Conservation (phyloP, 2,113 vertebrate species). For the Alethe diademata region DNA sequence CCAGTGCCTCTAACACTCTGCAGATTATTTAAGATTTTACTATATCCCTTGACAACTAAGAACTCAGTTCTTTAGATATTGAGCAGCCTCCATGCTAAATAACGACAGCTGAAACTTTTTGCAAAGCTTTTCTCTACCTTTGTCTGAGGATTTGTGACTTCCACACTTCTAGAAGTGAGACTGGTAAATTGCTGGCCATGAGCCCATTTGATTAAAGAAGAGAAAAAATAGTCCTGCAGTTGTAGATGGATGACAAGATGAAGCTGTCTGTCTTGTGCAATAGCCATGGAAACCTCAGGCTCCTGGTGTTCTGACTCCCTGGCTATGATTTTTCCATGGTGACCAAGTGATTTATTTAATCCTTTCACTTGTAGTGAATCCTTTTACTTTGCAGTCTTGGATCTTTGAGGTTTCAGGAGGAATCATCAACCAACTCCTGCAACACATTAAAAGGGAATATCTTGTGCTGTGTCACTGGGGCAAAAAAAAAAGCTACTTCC, state of each 20-base stretch:
- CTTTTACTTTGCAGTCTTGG: not conserved
- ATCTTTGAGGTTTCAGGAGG: not conserved
- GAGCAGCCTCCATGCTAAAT: not conserved
- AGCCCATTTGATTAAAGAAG: not conserved
- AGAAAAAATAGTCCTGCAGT: not conserved
- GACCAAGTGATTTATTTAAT: conserved; percentile 3
- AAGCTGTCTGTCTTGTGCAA: not conserved
- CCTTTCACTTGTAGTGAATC: not conserved
- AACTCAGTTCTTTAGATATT: not conserved
- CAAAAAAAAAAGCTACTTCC: not conserved
- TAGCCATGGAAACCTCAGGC: not conserved
- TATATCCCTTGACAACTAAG: not conserved
- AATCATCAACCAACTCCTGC: not conserved
- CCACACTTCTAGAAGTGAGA: not conserved
- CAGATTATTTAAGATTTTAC: not conserved
- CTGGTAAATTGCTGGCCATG: not conserved
- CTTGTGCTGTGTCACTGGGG: not conserved
- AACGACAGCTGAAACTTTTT: not conserved
- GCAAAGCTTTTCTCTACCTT: conserved; percentile 1
- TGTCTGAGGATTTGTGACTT: not conserved
- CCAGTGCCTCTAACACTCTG: not conserved
- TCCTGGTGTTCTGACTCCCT: not conserved
- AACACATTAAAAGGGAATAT: not conserved
- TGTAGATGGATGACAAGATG: not conserved
- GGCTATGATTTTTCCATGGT: not conserved